phyloP scores from a whole-genome alignment of 2,113 vertebrate species.

The Eulemur rufifrons region DNA sequence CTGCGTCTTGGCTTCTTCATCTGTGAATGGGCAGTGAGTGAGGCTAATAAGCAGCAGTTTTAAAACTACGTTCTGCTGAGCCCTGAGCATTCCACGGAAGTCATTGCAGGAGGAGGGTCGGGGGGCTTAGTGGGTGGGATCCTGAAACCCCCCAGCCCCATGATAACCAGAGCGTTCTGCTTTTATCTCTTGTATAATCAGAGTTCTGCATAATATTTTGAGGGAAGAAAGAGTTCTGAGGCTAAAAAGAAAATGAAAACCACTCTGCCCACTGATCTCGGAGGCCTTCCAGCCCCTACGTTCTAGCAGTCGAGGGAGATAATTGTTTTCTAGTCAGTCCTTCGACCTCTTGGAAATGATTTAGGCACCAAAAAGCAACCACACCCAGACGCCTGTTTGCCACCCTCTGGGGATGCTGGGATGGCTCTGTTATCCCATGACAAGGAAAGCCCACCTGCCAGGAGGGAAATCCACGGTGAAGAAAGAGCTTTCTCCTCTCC shows the following conservation, averaged over 20 bases:
- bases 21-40: neutral
- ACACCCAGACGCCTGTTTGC: neutral
- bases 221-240: constrained; percentile 53
- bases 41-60: neutral
- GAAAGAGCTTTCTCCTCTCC: neutral
- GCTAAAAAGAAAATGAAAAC: constrained; percentile 62
- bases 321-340: constrained; percentile 37
- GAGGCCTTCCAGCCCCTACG: neutral
- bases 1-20: neutral
- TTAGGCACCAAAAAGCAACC: constrained; percentile 42
- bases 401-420: neutral
- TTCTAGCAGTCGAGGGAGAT: neutral
- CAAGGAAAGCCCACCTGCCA: accelerated
- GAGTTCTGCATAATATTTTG: constrained; percentile 41
- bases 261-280: neutral
- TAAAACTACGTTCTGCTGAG: neutral
- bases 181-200: constrained; percentile 61
- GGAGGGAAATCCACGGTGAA: neutral
- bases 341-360: constrained; percentile 5
- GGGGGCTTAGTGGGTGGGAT: constrained; percentile 43
- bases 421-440: neutral
- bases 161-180: constrained; percentile 4
- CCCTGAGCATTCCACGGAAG: neutral
- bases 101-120: neutral
- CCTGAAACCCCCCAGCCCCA: neutral